Evolutionary conservation across 1,140 invertebrate species (phyloP).

Genomic region (Mylabris phalerata): DNA sequence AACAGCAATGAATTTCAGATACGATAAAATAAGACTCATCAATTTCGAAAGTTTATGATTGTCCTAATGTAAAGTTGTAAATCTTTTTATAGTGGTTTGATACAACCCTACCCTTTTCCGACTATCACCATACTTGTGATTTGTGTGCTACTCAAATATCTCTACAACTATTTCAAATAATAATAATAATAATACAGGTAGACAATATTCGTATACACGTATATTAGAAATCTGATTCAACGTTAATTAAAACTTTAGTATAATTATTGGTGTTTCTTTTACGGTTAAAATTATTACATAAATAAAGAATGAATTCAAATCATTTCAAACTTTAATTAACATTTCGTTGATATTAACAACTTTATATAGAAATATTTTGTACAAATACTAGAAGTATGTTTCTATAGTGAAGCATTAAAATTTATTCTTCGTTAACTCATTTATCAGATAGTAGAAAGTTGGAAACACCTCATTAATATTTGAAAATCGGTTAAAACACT

Average conservation of each 20-base stretch:
- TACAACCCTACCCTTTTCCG: no score
- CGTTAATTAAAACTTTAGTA: no score
- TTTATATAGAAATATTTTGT: conserved; percentile 20
- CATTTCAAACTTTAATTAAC: conserved; percentile 18
- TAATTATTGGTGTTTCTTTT: no score
- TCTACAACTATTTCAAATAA: no score
- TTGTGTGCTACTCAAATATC: no score
- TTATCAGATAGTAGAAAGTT: background rate
- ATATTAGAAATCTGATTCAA: no score
- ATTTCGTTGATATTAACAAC: conserved; percentile 5
- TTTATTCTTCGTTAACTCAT: conserved; percentile 9
- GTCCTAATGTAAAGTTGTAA: conserved; percentile 5
- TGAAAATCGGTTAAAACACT: conserved; percentile 19
- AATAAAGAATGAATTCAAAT: no score
- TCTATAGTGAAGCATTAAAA: conserved; percentile 16
- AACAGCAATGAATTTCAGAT: conserved; percentile 1
- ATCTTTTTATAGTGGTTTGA: no score
- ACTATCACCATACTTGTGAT: no score
- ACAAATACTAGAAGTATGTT: conserved; percentile 17
- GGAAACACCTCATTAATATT: conserved; percentile 18
- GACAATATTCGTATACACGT: no score
- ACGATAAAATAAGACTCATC: conserved; percentile 17
- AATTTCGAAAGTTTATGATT: conserved; percentile 13
- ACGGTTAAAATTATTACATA: no score
- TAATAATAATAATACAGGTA: no score